phyloP scores from a whole-genome alignment of 2,888 invertebrate species.

The Eristalinus sepulchralis region DNA sequence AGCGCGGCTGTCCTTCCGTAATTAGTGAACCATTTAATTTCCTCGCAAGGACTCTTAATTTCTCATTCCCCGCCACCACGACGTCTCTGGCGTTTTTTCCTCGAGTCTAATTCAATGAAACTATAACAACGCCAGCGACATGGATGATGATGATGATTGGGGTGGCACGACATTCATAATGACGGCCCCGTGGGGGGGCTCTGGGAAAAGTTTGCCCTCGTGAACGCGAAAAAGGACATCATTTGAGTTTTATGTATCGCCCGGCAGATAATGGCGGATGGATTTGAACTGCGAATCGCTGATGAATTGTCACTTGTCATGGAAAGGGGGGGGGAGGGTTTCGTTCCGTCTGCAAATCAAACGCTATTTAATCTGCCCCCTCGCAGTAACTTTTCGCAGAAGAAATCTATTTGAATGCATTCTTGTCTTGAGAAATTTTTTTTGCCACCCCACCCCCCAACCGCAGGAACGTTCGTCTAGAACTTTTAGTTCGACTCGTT shows the following conservation, averaged over 20 bases:
- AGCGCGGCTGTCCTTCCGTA: constrained; percentile 52
- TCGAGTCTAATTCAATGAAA: constrained; percentile 16
- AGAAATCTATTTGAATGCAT: constrained; percentile 28
- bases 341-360: constrained; percentile 30
- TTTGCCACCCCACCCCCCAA: not conserved
- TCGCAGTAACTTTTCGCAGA: not conserved
- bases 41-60: constrained; percentile 46
- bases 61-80: not conserved
- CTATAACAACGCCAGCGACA: not conserved
- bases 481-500: constrained; percentile 15
- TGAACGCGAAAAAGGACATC: constrained; percentile 34
- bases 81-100: not conserved
- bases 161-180: constrained; percentile 40
- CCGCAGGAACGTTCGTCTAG: constrained; percentile 15
- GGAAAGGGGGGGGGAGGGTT: not conserved
- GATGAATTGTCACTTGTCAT: constrained; percentile 66
- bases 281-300: constrained; percentile 30
- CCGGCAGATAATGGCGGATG: not conserved
- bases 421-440: constrained; percentile 24
- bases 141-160: constrained; percentile 30
- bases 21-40: constrained; percentile 69
- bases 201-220: constrained; percentile 9
- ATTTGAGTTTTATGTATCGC: constrained; percentile 7
- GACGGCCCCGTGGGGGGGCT: constrained; percentile 27
- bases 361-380: constrained; percentile 24